Evolutionary conservation across 2,888 invertebrate genomes (phyloP).

Genomic region (Tenthredo mesomela): DNA sequence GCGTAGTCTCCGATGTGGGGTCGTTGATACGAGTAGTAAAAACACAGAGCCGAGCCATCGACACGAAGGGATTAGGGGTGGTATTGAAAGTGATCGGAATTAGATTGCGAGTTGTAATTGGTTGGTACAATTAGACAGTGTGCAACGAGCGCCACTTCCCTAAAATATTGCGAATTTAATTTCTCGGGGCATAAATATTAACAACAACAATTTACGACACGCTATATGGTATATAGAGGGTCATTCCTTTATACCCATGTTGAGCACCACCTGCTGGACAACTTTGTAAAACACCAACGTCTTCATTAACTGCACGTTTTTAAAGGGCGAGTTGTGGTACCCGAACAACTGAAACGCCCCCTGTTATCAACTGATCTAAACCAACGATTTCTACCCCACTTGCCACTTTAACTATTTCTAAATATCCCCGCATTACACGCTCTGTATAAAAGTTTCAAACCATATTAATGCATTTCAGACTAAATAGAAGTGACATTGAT

Average conservation of each 20-base stretch:
- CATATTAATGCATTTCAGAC: not conserved
- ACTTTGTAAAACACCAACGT: constrained; percentile 45
- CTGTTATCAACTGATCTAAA: not conserved
- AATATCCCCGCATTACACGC: not conserved
- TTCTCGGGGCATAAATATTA: not conserved
- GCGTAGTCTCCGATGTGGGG: not conserved
- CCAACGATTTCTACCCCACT: not conserved
- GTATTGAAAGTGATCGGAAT: constrained; percentile 1
- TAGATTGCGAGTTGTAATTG: constrained; percentile 21
- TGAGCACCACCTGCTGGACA: constrained; percentile 4
- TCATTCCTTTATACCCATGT: not conserved
- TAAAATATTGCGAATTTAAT: constrained; percentile 12
- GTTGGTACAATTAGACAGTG: not conserved
- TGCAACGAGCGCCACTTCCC: not conserved
- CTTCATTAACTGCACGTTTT: constrained; percentile 47
- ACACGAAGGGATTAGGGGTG: not conserved
- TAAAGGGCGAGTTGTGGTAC: constrained; percentile 6
- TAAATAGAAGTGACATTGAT: not conserved
- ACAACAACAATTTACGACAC: constrained; percentile 39
- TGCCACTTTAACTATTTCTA: constrained; percentile 21
- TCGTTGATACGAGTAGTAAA: constrained; percentile 20
- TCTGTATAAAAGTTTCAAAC: not conserved
- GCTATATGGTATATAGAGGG: not conserved
- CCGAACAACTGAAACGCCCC: constrained; percentile 18
- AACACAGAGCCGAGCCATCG: not conserved